Conservation (phyloP, 2,888 invertebrate genomes). For the Cistogaster globosa region DNA sequence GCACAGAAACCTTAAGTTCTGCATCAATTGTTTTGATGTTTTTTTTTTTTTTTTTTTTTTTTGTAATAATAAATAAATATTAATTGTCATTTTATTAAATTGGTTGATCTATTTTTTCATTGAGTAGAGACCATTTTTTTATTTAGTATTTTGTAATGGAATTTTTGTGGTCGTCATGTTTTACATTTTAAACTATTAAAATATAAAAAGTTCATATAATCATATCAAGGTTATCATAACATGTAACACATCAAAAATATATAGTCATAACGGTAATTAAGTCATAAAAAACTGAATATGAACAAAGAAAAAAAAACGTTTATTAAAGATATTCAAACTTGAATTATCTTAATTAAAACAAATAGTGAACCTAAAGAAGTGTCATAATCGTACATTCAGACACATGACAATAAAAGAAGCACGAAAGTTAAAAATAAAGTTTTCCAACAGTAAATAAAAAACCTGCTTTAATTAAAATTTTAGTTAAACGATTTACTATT, state of each 20-base stretch:
- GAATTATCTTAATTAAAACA: constrained; percentile 61
- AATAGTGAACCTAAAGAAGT: constrained; percentile 3
- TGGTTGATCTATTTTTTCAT: not conserved
- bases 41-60: not conserved
- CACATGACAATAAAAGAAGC: not conserved
- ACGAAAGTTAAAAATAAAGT: too few relatives aligned
- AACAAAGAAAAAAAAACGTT: constrained; percentile 41
- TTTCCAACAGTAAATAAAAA: too few relatives aligned
- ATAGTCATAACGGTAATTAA: constrained; percentile 41
- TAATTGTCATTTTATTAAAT: constrained; percentile 41
- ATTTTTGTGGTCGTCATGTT: constrained; percentile 34
- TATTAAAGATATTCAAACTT: constrained; percentile 45
- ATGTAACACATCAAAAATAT: constrained; percentile 77
- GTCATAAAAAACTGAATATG: constrained; percentile 22
- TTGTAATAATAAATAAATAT: constrained; percentile 23
- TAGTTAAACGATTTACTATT: not conserved
- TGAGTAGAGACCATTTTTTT: not conserved
- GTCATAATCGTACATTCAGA: too few relatives aligned
- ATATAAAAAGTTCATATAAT: constrained; percentile 72
- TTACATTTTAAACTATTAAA: constrained; percentile 39
- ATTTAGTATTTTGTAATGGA: constrained; percentile 40
- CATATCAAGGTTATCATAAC: constrained; percentile 80
- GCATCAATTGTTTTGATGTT: constrained; percentile 44
- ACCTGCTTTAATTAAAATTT: not conserved
- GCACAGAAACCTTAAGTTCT: constrained; percentile 40